A percentile compares a stretch with the other conserved stretches of the same genome.
These are phyloP conservation scores for Loris lydekkerianus DNA, from an alignment of 2,797 vertebrate species.

Conservation along the genomic window DNA sequence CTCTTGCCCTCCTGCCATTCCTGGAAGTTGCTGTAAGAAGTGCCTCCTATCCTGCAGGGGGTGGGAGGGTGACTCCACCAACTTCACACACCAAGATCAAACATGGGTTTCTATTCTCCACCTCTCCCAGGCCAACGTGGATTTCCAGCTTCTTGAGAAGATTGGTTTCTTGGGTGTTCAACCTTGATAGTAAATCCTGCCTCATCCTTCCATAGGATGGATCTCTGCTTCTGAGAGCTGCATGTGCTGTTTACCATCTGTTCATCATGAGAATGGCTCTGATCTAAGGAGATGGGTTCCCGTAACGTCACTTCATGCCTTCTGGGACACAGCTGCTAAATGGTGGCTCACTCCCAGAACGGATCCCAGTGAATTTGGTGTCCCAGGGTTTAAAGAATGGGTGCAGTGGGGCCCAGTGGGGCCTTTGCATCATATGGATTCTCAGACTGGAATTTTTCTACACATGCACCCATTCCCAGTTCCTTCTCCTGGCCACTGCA, in stretches of 20 bases:
- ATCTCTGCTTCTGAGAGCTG: neutral
- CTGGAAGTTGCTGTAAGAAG: neutral
- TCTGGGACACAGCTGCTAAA: neutral
- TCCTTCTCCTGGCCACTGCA: neutral
- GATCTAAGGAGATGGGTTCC: neutral
- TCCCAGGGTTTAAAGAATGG: neutral
- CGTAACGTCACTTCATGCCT: neutral
- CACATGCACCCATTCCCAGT: neutral
- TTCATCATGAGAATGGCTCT: neutral
- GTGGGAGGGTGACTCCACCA: neutral
- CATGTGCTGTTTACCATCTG: neutral
- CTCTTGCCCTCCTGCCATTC: too few relatives aligned
- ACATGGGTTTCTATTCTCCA: neutral
- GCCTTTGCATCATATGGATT: neutral
- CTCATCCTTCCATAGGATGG: neutral
- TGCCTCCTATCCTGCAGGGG: neutral
- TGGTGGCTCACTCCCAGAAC: neutral
- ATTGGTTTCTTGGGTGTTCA: neutral
- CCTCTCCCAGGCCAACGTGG: neutral
- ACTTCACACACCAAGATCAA: neutral
- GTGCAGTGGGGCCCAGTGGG: accelerated
- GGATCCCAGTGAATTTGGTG: neutral
- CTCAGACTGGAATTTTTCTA: neutral
- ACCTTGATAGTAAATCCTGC: neutral
- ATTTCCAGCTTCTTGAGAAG: neutral